These are phyloP conservation scores for Drosophila affinis DNA, from an alignment of 2,888 invertebrate genomes.

Conservation along the genomic window DNA sequence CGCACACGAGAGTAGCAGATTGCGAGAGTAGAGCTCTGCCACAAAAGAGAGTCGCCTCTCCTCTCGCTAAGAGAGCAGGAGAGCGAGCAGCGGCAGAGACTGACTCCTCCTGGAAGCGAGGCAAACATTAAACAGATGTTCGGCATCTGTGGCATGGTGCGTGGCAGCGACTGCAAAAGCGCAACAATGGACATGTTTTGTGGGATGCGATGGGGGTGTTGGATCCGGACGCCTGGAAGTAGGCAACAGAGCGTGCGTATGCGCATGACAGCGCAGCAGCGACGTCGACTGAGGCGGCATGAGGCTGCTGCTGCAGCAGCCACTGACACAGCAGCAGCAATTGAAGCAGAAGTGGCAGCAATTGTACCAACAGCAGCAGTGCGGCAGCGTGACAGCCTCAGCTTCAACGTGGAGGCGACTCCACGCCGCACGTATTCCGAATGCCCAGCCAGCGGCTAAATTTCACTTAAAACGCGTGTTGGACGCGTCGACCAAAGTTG, in stretches of 20 bases:
- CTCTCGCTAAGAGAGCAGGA: conserved; percentile 4
- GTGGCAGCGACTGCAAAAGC: conserved; percentile 63
- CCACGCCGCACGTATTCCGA: not conserved
- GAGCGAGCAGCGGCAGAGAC: conserved; percentile 37
- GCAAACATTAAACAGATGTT: conserved; percentile 77
- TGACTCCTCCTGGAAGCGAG: conserved; percentile 57
- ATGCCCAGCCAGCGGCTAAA: conserved; percentile 38
- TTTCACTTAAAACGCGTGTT: conserved; percentile 46
- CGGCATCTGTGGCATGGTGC: conserved; percentile 28
- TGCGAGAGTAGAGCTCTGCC: not conserved
- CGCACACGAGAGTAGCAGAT: conserved; percentile 11
- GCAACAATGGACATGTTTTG: conserved; percentile 60
- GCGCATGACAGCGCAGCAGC: conserved; percentile 55
- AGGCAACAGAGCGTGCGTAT: conserved; percentile 67
- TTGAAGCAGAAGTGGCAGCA: conserved; percentile 19
- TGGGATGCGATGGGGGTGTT: not conserved
- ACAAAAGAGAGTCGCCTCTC: not conserved
- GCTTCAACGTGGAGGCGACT: not conserved
- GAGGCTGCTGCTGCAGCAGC: conserved; percentile 8
- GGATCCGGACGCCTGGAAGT: conserved; percentile 64
- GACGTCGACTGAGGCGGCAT: not conserved
- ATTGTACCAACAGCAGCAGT: not conserved
- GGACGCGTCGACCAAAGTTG: conserved; percentile 64
- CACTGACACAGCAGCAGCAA: conserved; percentile 3
- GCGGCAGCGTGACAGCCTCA: conserved; percentile 18